Conservation (phyloP, 2,797 vertebrate genomes). For the Huso huso region DNA sequence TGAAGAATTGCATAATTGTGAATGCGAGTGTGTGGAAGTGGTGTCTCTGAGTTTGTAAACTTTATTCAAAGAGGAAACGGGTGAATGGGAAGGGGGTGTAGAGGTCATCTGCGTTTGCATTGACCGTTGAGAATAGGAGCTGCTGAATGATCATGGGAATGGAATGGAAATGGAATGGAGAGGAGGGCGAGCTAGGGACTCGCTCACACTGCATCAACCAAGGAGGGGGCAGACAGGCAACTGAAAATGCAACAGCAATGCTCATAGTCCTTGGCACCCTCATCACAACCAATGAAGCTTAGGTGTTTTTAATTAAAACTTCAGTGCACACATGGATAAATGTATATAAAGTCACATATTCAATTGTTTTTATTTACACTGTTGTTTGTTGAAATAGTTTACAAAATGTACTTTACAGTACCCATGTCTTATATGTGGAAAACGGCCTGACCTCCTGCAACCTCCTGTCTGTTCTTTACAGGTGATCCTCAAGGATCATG, state of each 20-base stretch:
- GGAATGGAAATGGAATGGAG: neutral
- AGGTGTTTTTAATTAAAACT: no score
- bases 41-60: slow-evolving; percentile 7
- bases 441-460: neutral
- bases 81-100: slow-evolving; percentile 1
- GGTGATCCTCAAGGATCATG: slow-evolving; percentile 93
- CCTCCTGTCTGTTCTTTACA: slow-evolving; percentile 23
- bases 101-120: slow-evolving; percentile 7
- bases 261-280: no score
- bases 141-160: slow-evolving; percentile 19
- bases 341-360: no score
- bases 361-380: no score
- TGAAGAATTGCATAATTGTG: neutral
- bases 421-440: no score
- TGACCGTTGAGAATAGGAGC: slow-evolving; percentile 14
- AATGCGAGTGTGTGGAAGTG: neutral
- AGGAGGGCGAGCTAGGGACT: neutral
- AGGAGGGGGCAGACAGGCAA: neutral
- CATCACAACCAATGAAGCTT: no score
- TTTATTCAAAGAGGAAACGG: slow-evolving; percentile 11
- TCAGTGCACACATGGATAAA: no score
- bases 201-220: no score
- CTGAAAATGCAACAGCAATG: neutral
- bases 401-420: no score
- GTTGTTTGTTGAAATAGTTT: no score